phyloP scores from a whole-genome alignment of 1,140 invertebrate species.

The Holcopasites calliopsidis region DNA sequence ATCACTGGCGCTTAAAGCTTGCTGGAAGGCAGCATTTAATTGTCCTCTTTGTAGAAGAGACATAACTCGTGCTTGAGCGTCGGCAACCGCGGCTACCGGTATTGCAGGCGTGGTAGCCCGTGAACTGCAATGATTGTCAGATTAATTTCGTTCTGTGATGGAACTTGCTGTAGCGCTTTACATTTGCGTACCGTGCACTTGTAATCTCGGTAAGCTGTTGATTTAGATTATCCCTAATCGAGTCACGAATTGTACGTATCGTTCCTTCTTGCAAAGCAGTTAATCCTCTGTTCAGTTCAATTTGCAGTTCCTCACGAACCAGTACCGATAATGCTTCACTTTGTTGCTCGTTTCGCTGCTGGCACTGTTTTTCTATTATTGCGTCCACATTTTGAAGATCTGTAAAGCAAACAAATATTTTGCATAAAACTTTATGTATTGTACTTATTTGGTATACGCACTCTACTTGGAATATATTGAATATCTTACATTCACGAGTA shows the following conservation, averaged over 20 bases:
- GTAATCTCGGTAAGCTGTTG: slow-evolving; percentile 75
- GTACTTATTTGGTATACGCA: too few species aligned
- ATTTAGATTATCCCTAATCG: slow-evolving; percentile 74
- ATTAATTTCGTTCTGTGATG: neutral
- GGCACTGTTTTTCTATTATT: slow-evolving; percentile 70
- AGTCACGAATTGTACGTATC: slow-evolving; percentile 70
- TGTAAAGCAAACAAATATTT: slow-evolving; percentile 50
- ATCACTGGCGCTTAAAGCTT: slow-evolving; percentile 92
- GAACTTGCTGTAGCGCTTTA: neutral
- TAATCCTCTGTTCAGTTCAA: slow-evolving; percentile 69
- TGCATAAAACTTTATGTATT: neutral
- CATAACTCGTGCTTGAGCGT: slow-evolving; percentile 85
- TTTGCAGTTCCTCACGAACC: slow-evolving; percentile 74
- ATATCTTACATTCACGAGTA: slow-evolving; percentile 91
- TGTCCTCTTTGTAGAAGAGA: slow-evolving; percentile 87
- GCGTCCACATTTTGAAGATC: slow-evolving; percentile 73
- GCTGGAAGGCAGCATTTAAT: slow-evolving; percentile 92
- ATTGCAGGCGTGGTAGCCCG: slow-evolving; percentile 80
- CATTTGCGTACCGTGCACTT: slow-evolving; percentile 66
- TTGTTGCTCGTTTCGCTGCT: slow-evolving; percentile 71
- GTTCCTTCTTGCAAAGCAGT: slow-evolving; percentile 70
- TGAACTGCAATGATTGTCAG: slow-evolving; percentile 74
- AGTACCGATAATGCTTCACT: slow-evolving; percentile 66
- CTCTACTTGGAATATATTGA: neutral
- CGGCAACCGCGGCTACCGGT: slow-evolving; percentile 68